Percentiles rank a stretch among this genome's conserved stretches.
These are phyloP conservation scores for Aselliscus stoliczkanus DNA, from an alignment of 2,797 vertebrate genomes.

Conservation along the genomic window DNA sequence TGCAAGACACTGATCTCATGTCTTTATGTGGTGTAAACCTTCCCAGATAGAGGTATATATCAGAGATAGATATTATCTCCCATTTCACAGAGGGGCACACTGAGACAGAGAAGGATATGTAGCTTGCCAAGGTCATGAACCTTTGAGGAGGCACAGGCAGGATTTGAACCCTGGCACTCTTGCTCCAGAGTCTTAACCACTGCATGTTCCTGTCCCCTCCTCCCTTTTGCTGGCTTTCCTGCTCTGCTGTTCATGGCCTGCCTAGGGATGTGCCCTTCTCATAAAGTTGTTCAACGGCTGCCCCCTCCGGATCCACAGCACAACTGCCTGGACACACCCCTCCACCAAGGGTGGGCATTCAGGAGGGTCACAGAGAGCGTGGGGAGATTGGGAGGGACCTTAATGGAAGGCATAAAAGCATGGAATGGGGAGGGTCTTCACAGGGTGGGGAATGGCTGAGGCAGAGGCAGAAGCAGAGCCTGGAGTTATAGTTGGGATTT, in stretches of 20 bases:
- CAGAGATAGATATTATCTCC: no score
- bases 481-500: background rate
- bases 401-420: background rate
- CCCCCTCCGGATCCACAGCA: slow-evolving; percentile 88
- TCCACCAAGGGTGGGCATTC: slow-evolving; percentile 83
- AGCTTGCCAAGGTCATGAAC: background rate
- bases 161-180: background rate
- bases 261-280: slow-evolving; percentile 84
- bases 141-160: background rate
- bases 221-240: background rate
- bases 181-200: background rate
- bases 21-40: background rate
- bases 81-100: background rate
- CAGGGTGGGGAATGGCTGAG: background rate
- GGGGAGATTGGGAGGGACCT: background rate
- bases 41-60: background rate
- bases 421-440: background rate
- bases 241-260: background rate
- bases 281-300: slow-evolving; percentile 92
- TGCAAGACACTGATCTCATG: background rate
- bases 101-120: background rate
- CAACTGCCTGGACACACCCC: slow-evolving; percentile 87
- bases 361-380: background rate
- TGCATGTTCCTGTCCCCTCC: background rate
- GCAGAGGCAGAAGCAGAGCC: background rate